phyloP scores from a whole-genome alignment of 2,888 invertebrate species.

The Eupelmus urozonus region DNA sequence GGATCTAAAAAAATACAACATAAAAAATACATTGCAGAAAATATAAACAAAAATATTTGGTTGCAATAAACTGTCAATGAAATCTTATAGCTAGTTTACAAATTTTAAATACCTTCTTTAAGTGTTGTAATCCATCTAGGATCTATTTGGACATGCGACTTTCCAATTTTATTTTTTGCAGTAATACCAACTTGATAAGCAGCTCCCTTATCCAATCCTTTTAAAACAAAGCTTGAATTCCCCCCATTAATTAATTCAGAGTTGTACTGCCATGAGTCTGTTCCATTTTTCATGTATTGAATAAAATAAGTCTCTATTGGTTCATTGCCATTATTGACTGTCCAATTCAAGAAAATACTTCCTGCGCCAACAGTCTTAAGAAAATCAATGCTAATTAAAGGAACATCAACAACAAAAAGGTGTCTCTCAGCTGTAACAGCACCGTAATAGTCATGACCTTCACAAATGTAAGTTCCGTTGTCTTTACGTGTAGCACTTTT shows the following conservation, averaged over 20 bases:
- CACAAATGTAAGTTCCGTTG: constrained; percentile 83
- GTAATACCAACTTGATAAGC: constrained; percentile 84
- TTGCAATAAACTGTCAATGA: not conserved
- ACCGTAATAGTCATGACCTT: constrained; percentile 76
- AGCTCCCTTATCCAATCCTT: constrained; percentile 82
- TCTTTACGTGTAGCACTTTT: constrained; percentile 82
- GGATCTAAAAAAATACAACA: constrained; percentile 80
- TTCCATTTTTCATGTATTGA: constrained; percentile 79
- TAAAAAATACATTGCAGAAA: constrained; percentile 76
- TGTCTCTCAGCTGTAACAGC: constrained; percentile 77
- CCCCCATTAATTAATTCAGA: constrained; percentile 81
- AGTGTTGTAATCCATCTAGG: constrained; percentile 82
- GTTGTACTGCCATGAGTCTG: constrained; percentile 81
- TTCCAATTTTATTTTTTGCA: constrained; percentile 84
- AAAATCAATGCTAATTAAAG: constrained; percentile 84
- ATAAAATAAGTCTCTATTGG: constrained; percentile 81
- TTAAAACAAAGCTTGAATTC: constrained; percentile 84
- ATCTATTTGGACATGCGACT: constrained; percentile 79
- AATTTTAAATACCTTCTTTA: constrained; percentile 75
- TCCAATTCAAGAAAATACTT: constrained; percentile 90
- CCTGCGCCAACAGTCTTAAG: constrained; percentile 87
- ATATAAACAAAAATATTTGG: not conserved
- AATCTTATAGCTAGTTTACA: not conserved
- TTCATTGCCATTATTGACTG: constrained; percentile 86
- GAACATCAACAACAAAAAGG: constrained; percentile 83